A percentile compares a stretch with the other conserved stretches of the same genome.
Conservation (phyloP, 2,888 invertebrate species). For the Spialia ferax region DNA sequence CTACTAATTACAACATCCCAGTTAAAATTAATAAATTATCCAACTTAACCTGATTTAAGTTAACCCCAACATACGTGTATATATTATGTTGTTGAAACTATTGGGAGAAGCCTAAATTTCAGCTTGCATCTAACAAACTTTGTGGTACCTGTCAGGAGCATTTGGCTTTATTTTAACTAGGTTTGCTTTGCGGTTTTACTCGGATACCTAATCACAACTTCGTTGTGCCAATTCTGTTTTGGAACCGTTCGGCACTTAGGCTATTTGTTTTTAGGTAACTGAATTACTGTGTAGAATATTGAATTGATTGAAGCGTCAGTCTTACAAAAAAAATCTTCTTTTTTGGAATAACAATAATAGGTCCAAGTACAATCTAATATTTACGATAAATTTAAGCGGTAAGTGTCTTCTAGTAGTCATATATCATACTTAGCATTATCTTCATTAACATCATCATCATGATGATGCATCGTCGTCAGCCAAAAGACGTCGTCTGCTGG, state of each 20-base stretch:
- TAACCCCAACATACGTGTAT: slow-evolving; percentile 1
- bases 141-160: slow-evolving; percentile 34
- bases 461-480: too few relatives aligned
- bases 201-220: slow-evolving; percentile 12
- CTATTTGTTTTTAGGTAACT: too few relatives aligned
- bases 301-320: too few relatives aligned
- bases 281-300: too few relatives aligned
- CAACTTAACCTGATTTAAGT: slow-evolving; percentile 26
- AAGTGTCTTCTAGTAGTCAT: too few relatives aligned
- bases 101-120: slow-evolving; percentile 27
- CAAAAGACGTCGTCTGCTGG: too few relatives aligned
- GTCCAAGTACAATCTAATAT: too few relatives aligned
- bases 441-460: too few relatives aligned
- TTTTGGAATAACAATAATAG: too few relatives aligned
- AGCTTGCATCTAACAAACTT: slow-evolving; percentile 33
- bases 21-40: slow-evolving; percentile 23
- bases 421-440: too few relatives aligned
- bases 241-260: not conserved
- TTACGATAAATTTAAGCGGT: too few relatives aligned
- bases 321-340: too few relatives aligned
- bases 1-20: slow-evolving; percentile 15
- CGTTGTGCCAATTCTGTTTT: slow-evolving; percentile 10
- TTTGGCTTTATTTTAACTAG: slow-evolving; percentile 33
- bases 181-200: slow-evolving; percentile 18
- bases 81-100: slow-evolving; percentile 20